Evolutionary conservation across 2,113 vertebrate genomes (phyloP).

Genomic region (Cygnus buccinator): DNA sequence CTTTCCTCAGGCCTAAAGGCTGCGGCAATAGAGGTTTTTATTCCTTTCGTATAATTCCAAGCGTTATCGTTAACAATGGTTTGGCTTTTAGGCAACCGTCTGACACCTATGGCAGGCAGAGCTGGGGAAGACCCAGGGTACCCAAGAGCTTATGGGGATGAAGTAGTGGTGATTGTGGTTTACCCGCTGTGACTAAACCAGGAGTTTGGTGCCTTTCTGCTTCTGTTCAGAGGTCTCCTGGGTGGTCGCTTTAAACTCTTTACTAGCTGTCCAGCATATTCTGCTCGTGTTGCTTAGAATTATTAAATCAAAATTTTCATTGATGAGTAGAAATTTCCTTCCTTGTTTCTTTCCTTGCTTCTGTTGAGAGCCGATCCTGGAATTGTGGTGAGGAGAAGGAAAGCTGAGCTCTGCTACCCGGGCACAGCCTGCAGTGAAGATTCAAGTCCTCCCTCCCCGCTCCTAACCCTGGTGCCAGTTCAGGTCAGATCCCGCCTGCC

Average conservation of each 20-base stretch:
- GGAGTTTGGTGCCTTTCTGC: not conserved
- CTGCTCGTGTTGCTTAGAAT: not conserved
- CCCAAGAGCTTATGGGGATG: not conserved
- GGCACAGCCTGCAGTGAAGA: not conserved
- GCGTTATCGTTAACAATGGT: not conserved
- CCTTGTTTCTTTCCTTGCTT: not conserved
- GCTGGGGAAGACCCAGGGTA: not conserved
- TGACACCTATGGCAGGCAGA: not conserved
- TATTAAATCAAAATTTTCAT: not conserved
- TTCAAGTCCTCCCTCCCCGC: not conserved
- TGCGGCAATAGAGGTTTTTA: not conserved
- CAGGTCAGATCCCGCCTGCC: conserved; percentile 18
- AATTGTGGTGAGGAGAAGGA: not conserved
- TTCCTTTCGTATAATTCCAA: not conserved
- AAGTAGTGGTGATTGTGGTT: not conserved
- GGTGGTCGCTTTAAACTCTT: not conserved
- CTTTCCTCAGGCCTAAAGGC: not conserved
- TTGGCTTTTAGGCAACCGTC: not conserved
- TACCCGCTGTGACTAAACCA: not conserved
- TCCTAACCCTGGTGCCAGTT: conserved; percentile 56
- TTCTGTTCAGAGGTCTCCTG: not conserved
- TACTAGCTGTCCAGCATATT: not conserved
- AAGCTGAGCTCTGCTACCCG: not conserved
- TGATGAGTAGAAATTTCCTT: not conserved
- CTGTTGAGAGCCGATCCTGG: not conserved